phyloP scores from a whole-genome alignment of 2,888 invertebrate species.

The Deladenus siricidicola region DNA sequence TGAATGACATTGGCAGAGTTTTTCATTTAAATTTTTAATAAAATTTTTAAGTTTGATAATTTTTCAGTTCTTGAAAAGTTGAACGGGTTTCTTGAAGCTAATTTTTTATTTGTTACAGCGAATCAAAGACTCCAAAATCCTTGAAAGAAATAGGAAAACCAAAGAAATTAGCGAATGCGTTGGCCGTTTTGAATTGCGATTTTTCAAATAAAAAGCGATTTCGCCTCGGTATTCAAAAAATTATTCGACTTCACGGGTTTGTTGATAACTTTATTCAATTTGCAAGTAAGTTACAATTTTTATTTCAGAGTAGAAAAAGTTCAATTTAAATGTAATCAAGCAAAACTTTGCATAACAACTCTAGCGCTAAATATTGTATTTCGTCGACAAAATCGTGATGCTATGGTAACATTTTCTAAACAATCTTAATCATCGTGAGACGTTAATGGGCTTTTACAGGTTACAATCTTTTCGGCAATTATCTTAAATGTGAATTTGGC shows the following conservation, averaged over 20 bases:
- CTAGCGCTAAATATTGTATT: neutral
- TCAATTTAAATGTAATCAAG: neutral
- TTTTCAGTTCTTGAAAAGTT: no score
- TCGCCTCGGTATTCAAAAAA: conserved; percentile 17
- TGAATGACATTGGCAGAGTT: neutral
- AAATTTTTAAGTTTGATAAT: neutral
- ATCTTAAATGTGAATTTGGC: conserved; percentile 8
- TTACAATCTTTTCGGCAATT: conserved; percentile 8
- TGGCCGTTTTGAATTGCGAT: conserved; percentile 18
- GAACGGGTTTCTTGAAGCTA: neutral
- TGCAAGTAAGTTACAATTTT: no score
- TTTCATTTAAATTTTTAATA: neutral
- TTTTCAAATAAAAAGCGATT: conserved; percentile 17
- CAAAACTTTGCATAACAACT: neutral
- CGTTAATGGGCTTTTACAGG: neutral
- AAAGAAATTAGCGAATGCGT: conserved; percentile 5
- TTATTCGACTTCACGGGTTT: conserved; percentile 11
- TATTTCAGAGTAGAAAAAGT: neutral
- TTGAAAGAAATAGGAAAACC: neutral
- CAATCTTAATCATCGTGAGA: neutral
- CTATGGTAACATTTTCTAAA: no score
- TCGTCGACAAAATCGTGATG: neutral
- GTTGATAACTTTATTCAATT: neutral
- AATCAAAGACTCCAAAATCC: neutral
- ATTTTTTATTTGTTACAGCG: neutral